These are phyloP conservation scores for Eurypyga helias DNA, from an alignment of 2,113 vertebrate species.

Conservation along the genomic window DNA sequence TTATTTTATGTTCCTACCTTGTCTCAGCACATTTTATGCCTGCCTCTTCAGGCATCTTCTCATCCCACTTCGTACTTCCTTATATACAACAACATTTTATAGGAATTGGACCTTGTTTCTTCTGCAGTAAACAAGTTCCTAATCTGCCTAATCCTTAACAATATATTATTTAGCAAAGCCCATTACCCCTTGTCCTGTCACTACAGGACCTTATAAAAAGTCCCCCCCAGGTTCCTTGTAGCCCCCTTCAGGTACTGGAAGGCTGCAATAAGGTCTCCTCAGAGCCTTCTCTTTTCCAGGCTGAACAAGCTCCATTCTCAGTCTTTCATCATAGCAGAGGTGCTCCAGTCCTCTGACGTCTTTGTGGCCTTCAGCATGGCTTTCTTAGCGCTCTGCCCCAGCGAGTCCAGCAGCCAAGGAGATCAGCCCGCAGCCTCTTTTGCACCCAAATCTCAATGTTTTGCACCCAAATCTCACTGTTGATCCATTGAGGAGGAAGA, in stretches of 20 bases:
- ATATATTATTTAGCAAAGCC: neutral
- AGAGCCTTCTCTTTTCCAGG: no score
- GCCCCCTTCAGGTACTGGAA: no score
- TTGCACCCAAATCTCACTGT: neutral
- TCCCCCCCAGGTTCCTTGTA: no score
- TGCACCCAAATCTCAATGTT: no score
- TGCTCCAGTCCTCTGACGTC: no score
- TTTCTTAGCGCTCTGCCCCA: neutral
- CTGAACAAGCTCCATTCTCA: no score
- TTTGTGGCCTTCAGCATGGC: no score
- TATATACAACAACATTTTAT: neutral
- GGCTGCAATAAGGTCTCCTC: no score
- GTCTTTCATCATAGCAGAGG: no score
- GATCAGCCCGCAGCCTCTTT: fast-evolving
- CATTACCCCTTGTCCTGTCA: neutral
- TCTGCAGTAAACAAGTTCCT: neutral
- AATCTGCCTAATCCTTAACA: neutral
- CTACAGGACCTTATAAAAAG: no score
- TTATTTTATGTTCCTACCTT: neutral
- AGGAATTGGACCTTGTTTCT: neutral
- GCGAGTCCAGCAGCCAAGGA: neutral
- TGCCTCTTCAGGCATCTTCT: neutral
- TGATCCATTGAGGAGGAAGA: neutral
- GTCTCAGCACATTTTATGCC: neutral
- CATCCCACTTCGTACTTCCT: neutral